These are phyloP conservation scores for Oreochromis niloticus DNA, from an alignment of 2,113 vertebrate species.

Conservation along the genomic window DNA sequence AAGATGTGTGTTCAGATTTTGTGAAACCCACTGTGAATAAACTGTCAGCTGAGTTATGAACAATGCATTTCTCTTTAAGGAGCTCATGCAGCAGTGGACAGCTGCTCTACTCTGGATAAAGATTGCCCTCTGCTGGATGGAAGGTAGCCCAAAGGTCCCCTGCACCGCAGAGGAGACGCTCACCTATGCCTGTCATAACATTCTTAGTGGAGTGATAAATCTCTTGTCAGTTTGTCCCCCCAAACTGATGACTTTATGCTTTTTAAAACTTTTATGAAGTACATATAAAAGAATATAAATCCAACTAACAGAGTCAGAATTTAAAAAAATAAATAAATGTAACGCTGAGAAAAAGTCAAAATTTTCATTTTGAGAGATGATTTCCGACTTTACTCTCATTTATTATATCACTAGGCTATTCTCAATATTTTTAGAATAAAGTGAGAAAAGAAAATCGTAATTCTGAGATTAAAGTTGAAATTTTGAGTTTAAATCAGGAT, in stretches of 20 bases:
- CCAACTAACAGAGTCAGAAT: background rate
- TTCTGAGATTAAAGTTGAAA: background rate
- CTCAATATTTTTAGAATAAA: background rate
- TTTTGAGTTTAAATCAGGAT: background rate
- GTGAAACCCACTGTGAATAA: background rate
- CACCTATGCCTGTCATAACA: background rate
- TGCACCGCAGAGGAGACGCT: background rate
- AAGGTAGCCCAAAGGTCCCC: background rate
- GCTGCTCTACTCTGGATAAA: background rate
- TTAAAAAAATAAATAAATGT: background rate
- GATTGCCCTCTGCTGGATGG: constrained; percentile 42
- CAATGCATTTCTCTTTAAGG: background rate
- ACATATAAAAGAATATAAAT: background rate
- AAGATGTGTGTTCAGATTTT: background rate
- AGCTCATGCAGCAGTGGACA: background rate
- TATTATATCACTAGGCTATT: background rate
- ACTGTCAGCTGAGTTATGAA: background rate
- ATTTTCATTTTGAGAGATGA: background rate
- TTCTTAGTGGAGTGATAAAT: background rate
- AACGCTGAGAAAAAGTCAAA: background rate
- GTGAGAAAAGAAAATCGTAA: background rate
- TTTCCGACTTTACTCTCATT: background rate
- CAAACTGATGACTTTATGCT: background rate
- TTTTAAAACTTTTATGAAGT: rapidly evolving
- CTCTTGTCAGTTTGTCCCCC: background rate